These are phyloP conservation scores for Sialis lutaria DNA, from an alignment of 2,888 invertebrate genomes.

Conservation along the genomic window DNA sequence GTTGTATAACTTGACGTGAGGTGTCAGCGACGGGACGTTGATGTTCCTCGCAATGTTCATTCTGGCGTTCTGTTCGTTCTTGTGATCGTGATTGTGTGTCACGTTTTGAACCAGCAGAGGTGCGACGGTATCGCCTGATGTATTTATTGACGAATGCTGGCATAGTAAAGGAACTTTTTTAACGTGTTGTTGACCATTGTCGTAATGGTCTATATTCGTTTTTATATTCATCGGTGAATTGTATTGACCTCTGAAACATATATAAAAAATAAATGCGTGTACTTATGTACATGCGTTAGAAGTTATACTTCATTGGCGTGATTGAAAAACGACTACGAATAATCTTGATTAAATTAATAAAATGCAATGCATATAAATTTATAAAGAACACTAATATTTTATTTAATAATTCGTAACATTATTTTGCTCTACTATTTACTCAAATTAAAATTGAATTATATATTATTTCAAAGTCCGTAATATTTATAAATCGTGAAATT, in stretches of 20 bases:
- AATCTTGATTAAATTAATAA: no score
- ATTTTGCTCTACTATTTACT: no score
- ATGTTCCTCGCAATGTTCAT: neutral
- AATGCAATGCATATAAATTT: no score
- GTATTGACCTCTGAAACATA: conserved; percentile 5
- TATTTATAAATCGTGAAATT: no score
- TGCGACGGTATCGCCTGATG: neutral
- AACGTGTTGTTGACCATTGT: neutral
- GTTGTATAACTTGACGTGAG: neutral
- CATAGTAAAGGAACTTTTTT: neutral
- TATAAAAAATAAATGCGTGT: no score
- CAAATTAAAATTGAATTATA: no score
- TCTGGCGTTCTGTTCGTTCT: neutral
- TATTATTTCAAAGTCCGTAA: no score
- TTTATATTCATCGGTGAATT: conserved; percentile 4
- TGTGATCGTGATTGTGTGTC: neutral
- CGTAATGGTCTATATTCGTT: conserved; percentile 7
- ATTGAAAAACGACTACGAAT: no score
- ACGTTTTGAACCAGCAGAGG: conserved; percentile 1
- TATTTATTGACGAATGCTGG: neutral
- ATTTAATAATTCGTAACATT: no score
- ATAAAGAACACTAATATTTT: no score
- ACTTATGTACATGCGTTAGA: no score
- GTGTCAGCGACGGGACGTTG: neutral
- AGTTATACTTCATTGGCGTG: no score